Evolutionary conservation across 2,797 vertebrate species (phyloP).

Genomic region (Fundulus diaphanus): DNA sequence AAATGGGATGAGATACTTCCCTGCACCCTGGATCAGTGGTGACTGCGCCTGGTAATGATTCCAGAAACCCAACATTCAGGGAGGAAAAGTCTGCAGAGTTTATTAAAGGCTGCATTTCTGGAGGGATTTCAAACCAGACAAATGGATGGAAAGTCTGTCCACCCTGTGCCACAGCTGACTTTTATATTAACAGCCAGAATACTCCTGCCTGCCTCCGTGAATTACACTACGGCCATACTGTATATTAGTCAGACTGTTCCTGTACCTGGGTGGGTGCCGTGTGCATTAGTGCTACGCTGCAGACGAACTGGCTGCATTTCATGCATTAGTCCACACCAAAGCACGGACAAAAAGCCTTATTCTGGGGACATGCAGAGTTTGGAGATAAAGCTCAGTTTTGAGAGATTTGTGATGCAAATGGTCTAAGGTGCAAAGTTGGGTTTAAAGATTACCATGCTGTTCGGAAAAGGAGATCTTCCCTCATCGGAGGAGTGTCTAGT

Average conservation of each 20-base stretch:
- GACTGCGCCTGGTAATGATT: conserved; percentile 30
- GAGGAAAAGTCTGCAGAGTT: conserved; percentile 41
- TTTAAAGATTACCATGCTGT: conserved; percentile 70
- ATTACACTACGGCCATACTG: conserved; percentile 41
- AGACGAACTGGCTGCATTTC: conserved; percentile 43
- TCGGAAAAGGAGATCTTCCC: conserved; percentile 53
- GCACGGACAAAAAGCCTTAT: conserved; percentile 32
- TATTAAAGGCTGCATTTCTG: conserved; percentile 47
- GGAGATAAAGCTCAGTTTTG: conserved; percentile 18
- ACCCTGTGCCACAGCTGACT: conserved; percentile 54
- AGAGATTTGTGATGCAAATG: conserved; percentile 20
- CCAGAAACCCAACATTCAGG: conserved; percentile 15
- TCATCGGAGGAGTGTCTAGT: conserved; percentile 66
- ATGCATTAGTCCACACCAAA: conserved; percentile 50
- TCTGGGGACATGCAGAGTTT: conserved; percentile 46
- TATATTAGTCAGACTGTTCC: conserved; percentile 58
- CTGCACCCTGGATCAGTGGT: conserved; percentile 1
- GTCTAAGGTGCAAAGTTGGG: conserved; percentile 35
- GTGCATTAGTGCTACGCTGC: conserved; percentile 40
- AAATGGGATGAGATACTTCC: conserved; percentile 2
- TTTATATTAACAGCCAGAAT: conserved; percentile 61
- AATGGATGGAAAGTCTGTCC: conserved; percentile 77
- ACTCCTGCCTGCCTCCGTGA: conserved; percentile 48
- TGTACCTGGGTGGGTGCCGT: conserved; percentile 54
- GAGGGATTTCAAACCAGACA: conserved; percentile 53